These are phyloP conservation scores for Zoanthus sansibaricus DNA, from an alignment of 92 coral and sea anemone species.

Conservation along the genomic window DNA sequence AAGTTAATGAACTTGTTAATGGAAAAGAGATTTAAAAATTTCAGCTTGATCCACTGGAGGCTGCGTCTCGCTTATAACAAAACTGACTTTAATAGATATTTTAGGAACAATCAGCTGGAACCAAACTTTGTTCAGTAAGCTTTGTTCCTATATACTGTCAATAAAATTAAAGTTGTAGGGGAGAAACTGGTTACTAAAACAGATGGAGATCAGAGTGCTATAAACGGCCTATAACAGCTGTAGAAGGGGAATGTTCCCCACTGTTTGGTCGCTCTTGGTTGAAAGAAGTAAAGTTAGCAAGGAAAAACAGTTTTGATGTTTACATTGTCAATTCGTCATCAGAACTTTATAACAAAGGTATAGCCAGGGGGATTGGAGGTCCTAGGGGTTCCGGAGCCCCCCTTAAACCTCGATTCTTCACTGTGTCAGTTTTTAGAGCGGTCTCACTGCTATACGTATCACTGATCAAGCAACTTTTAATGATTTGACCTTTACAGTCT, in stretches of 20 bases:
- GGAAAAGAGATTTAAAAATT: constrained; percentile 4
- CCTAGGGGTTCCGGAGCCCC: no score
- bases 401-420: no score
- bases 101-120: constrained; percentile 14
- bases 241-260: constrained; percentile 36
- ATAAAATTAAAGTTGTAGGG: constrained; percentile 11
- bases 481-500: constrained; percentile 6
- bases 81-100: constrained; percentile 27
- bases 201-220: constrained; percentile 26
- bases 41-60: constrained; percentile 29
- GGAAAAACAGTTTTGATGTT: constrained; percentile 31
- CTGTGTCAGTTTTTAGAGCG: no score
- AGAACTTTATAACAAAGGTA: background rate
- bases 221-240: background rate
- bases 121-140: constrained; percentile 36
- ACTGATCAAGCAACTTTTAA: no score
- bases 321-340: constrained; percentile 13
- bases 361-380: no score
- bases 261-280: constrained; percentile 27
- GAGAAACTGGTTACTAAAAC: constrained; percentile 20
- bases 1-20: constrained; percentile 39
- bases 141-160: constrained; percentile 37
- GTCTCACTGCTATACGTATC: no score
- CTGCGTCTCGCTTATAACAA: constrained; percentile 24
- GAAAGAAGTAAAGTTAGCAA: background rate